Percentiles rank a stretch among this genome's conserved stretches.
These are phyloP conservation scores for Myiagra hebetior DNA, from an alignment of 2,113 vertebrate species.

Conservation along the genomic window DNA sequence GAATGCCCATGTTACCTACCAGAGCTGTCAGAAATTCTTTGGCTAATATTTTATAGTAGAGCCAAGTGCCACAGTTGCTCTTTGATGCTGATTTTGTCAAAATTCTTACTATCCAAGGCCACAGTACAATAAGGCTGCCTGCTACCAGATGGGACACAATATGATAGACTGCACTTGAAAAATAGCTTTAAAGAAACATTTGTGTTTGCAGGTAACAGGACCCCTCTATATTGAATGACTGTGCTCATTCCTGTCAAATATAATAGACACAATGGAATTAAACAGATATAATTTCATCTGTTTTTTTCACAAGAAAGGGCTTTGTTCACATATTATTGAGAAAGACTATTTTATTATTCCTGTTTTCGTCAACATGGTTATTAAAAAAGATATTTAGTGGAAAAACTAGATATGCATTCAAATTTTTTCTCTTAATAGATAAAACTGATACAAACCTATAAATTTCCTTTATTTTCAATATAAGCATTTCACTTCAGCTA, in stretches of 20 bases:
- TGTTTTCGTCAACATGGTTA: neutral
- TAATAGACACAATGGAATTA: neutral
- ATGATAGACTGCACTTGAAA: neutral
- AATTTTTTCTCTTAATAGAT: neutral
- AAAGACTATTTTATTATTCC: neutral
- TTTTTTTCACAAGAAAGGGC: neutral
- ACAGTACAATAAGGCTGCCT: neutral
- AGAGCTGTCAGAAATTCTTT: neutral
- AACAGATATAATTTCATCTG: neutral
- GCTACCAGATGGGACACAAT: neutral
- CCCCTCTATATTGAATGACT: neutral
- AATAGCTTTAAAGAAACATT: neutral
- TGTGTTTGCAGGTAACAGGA: neutral
- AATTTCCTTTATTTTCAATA: constrained; percentile 33
- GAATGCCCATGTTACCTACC: no score
- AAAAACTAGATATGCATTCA: neutral
- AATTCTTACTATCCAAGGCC: neutral
- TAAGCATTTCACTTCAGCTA: constrained; percentile 2
- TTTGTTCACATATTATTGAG: neutral
- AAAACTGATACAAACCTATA: neutral
- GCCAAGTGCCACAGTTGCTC: neutral
- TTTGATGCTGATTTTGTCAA: neutral
- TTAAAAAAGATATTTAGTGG: neutral
- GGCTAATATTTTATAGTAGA: neutral
- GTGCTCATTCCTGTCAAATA: neutral